Conservation (phyloP, 2,888 invertebrate species). For the Cephus pygmeus region DNA sequence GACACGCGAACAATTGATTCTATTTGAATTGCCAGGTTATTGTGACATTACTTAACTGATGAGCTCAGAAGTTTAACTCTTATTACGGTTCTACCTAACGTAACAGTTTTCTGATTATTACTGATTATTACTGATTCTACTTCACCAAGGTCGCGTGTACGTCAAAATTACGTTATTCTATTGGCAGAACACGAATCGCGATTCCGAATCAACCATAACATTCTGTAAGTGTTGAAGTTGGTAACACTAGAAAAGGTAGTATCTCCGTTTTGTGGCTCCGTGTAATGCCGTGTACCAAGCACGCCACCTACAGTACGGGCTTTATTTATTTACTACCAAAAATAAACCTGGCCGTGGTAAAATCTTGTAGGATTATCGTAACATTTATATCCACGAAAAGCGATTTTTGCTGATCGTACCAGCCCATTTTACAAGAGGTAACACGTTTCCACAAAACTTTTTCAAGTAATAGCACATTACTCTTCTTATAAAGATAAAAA, state of each 20-base stretch:
- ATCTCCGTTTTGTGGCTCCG: background rate
- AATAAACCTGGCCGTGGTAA: slow-evolving; percentile 21
- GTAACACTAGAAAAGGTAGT: background rate
- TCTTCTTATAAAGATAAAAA: background rate
- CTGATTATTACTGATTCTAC: background rate
- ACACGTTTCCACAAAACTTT: background rate
- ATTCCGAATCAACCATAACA: background rate
- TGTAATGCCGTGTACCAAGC: background rate
- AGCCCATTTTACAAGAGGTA: background rate
- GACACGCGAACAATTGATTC: background rate
- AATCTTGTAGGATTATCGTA: background rate
- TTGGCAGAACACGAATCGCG: background rate
- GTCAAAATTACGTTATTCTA: background rate
- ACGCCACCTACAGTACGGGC: slow-evolving; percentile 20
- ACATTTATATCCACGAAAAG: background rate
- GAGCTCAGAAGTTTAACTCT: background rate
- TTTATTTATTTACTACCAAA: slow-evolving; percentile 44
- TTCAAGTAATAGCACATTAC: background rate
- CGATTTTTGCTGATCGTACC: background rate
- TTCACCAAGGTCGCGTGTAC: background rate
- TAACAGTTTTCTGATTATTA: background rate
- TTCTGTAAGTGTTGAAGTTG: background rate
- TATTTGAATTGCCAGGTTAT: background rate
- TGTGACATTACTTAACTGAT: background rate
- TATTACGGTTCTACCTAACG: background rate